These are phyloP conservation scores for Micromys minutus DNA, from an alignment of 2,113 vertebrate genomes.

Conservation along the genomic window DNA sequence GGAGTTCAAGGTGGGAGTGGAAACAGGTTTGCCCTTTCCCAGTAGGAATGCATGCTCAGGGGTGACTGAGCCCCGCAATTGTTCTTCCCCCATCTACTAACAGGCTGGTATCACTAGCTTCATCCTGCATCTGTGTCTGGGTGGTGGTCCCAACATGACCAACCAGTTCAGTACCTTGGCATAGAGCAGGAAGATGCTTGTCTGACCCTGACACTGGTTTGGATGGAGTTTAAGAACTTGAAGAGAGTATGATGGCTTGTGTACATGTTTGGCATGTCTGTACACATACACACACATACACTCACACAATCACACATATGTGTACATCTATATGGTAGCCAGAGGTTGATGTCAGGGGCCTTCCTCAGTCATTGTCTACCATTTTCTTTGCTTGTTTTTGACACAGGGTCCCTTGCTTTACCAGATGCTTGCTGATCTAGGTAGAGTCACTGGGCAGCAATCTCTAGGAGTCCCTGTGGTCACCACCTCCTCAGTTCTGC, in stretches of 20 bases:
- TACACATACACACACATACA: too few relatives aligned
- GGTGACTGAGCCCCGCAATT: neutral
- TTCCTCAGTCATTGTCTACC: neutral
- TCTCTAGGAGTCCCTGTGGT: neutral
- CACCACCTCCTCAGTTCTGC: neutral
- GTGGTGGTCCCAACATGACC: neutral
- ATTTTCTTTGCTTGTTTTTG: neutral
- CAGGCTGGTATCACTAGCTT: neutral
- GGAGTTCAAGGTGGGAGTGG: neutral
- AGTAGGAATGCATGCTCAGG: neutral
- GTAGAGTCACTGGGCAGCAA: neutral
- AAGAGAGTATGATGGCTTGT: neutral
- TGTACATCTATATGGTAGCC: neutral
- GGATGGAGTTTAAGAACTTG: neutral
- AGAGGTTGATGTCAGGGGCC: neutral
- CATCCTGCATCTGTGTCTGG: neutral
- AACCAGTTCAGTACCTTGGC: neutral
- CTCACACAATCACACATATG: neutral
- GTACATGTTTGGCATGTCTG: neutral
- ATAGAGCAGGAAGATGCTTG: neutral
- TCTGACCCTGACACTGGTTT: neutral
- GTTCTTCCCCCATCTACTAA: rapidly evolving
- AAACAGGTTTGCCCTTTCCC: neutral
- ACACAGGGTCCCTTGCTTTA: neutral
- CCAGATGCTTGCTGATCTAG: neutral